Evolutionary conservation across 2,113 vertebrate genomes (phyloP).

Genomic region (Dipodomys ordii): DNA sequence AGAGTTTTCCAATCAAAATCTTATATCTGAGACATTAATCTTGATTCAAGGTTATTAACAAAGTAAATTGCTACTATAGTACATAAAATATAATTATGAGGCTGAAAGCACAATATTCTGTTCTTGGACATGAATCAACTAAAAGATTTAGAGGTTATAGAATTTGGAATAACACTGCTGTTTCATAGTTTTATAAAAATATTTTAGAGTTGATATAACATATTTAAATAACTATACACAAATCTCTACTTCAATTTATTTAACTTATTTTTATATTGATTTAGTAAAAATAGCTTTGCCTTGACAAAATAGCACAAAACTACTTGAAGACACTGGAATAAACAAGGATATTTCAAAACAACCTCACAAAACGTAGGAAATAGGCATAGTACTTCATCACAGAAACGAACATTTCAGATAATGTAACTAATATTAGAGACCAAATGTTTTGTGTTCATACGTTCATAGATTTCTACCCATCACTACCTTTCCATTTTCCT

Average conservation of each 20-base stretch:
- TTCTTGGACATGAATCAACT: neutral
- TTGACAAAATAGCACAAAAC: neutral
- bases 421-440: too few species aligned
- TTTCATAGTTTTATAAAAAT: neutral
- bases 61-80: constrained; percentile 19
- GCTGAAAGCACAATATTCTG: neutral
- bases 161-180: neutral
- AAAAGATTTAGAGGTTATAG: neutral
- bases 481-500: too few species aligned
- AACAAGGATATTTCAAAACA: neutral
- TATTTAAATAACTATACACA: neutral
- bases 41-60: constrained; percentile 61
- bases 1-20: constrained; percentile 27
- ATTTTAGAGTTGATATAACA: too few species aligned
- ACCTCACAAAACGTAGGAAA: neutral
- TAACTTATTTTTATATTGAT: neutral
- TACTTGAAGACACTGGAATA: neutral
- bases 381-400: neutral
- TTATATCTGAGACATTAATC: constrained; percentile 49
- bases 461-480: too few species aligned
- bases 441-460: too few species aligned
- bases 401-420: neutral
- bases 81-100: neutral
- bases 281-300: neutral
- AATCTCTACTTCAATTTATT: neutral